These are phyloP conservation scores for Dipodomys ordii DNA, from an alignment of 2,113 vertebrate species.

Conservation along the genomic window DNA sequence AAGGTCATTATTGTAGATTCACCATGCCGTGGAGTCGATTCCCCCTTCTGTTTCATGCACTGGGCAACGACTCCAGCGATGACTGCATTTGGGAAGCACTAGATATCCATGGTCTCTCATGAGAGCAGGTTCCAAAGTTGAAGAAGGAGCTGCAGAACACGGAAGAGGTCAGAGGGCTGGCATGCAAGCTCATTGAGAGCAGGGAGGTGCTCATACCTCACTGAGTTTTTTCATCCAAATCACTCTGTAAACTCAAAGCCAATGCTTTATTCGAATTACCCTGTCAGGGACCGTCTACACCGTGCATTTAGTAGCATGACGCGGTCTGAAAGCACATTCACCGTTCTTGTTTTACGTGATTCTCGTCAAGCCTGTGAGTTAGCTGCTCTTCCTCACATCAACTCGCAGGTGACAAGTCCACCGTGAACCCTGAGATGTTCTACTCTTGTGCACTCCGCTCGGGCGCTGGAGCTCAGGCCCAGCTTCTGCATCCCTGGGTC, in stretches of 20 bases:
- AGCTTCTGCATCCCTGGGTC: background rate
- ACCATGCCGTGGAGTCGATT: background rate
- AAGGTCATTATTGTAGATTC: background rate
- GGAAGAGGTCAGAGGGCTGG: background rate
- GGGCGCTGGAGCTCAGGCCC: background rate
- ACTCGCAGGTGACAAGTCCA: background rate
- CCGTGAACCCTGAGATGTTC: background rate
- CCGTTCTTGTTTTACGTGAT: background rate
- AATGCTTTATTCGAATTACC: slow-evolving; percentile 9
- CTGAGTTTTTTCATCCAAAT: slow-evolving; percentile 55
- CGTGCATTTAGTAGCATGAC: slow-evolving; percentile 7
- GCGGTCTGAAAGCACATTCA: background rate
- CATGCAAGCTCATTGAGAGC: background rate
- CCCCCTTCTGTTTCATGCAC: background rate
- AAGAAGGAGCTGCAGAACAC: background rate
- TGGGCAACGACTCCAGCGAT: background rate
- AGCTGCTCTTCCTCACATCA: background rate
- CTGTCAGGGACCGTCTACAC: background rate
- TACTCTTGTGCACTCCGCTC: background rate
- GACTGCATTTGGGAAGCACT: background rate
- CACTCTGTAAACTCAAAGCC: slow-evolving; percentile 31
- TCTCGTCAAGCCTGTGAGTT: slow-evolving; percentile 15
- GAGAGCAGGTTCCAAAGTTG: background rate
- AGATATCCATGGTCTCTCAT: background rate
- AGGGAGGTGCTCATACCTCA: background rate